Conservation (phyloP, 1,140 invertebrate species). For the Orchestia grillus region DNA sequence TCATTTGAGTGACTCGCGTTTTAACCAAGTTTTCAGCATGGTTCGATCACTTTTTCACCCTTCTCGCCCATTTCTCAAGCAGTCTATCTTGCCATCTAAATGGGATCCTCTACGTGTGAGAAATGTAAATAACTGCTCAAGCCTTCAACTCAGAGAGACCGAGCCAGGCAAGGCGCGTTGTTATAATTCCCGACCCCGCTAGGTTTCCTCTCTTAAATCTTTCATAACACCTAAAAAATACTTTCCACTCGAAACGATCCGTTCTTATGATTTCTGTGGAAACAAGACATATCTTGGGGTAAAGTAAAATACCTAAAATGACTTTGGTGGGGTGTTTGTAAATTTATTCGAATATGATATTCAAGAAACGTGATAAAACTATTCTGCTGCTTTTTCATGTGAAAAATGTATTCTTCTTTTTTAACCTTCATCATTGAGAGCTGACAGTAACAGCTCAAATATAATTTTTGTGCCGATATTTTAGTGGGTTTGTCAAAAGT, state of each 20-base stretch:
- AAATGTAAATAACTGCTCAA: conserved; percentile 50
- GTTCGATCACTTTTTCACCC: conserved; percentile 9
- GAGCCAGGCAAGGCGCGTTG: background rate
- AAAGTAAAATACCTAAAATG: too few species aligned
- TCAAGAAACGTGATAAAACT: background rate
- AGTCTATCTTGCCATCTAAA: conserved; percentile 56
- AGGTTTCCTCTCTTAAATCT: background rate
- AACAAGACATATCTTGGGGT: background rate
- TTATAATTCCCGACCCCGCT: background rate
- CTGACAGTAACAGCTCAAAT: background rate
- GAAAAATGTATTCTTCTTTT: background rate
- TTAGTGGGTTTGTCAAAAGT: background rate
- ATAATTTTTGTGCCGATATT: background rate
- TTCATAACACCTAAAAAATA: background rate
- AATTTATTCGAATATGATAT: background rate
- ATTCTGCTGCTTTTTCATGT: background rate
- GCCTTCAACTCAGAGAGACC: conserved; percentile 20
- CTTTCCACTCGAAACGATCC: background rate
- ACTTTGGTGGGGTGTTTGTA: background rate
- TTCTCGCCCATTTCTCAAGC: conserved; percentile 40
- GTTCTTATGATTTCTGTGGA: background rate
- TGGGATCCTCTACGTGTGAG: conserved; percentile 54
- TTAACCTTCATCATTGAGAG: background rate
- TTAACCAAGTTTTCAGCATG: background rate
- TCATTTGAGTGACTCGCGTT: background rate